A percentile compares a stretch with the other conserved stretches of the same genome.
Conservation (phyloP, 2,113 vertebrate species). For the Hepsetus odoe region DNA sequence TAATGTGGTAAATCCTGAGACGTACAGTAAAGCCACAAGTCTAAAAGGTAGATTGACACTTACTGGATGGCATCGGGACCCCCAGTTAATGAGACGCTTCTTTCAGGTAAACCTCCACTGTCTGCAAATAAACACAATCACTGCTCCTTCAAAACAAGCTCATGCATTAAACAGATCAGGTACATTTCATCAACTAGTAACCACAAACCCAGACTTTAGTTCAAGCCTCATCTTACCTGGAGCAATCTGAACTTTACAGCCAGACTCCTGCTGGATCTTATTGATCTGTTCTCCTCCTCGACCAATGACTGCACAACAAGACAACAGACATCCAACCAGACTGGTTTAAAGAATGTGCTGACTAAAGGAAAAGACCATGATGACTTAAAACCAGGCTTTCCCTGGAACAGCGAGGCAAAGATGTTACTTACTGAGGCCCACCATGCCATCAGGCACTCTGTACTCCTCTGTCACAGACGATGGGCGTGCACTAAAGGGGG, state of each 20-base stretch:
- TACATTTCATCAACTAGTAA: too few species aligned
- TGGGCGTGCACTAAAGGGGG: slow-evolving; percentile 62
- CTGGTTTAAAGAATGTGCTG: neutral
- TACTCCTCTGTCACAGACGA: slow-evolving; percentile 87
- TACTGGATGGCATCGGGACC: slow-evolving; percentile 86
- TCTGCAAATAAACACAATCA: slow-evolving; percentile 71
- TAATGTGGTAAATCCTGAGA: too few species aligned
- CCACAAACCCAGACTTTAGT: neutral
- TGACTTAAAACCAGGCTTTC: neutral
- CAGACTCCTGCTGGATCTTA: slow-evolving; percentile 94
- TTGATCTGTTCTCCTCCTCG: slow-evolving; percentile 94
- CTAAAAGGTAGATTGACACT: slow-evolving; percentile 57
- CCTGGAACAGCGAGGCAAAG: neutral
- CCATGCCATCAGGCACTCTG: slow-evolving; percentile 91
- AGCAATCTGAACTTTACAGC: slow-evolving; percentile 94
- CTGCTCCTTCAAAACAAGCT: neutral
- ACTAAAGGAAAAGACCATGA: neutral
- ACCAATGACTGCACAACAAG: slow-evolving; percentile 82
- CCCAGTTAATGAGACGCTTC: slow-evolving; percentile 86
- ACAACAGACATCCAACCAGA: slow-evolving; percentile 1
- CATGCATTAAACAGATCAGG: too few species aligned
- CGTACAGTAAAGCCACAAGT: neutral
- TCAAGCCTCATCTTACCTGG: slow-evolving; percentile 77
- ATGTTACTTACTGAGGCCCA: slow-evolving; percentile 89
- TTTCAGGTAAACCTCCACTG: slow-evolving; percentile 86